Evolutionary conservation across 2,888 invertebrate species (phyloP).

Genomic region (Branchellion lobata): DNA sequence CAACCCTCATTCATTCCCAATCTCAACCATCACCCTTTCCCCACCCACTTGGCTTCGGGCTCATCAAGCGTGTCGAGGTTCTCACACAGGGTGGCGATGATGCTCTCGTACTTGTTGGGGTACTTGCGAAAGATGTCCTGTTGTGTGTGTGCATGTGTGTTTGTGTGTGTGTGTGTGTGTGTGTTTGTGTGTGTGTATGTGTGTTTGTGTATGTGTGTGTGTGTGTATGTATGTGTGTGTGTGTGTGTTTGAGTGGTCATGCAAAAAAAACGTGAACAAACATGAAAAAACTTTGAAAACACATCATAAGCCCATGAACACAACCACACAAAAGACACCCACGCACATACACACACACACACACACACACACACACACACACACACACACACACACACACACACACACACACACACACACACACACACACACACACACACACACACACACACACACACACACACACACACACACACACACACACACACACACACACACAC

Average conservation of each 20-base stretch:
- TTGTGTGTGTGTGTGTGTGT: too few relatives aligned
- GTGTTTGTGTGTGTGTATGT: too few relatives aligned
- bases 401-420: slow-evolving; percentile 96
- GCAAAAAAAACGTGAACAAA: too few relatives aligned
- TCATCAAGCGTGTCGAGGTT: slow-evolving; percentile 97
- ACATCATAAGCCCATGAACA: too few relatives aligned
- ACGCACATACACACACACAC: too few relatives aligned
- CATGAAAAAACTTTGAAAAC: too few relatives aligned
- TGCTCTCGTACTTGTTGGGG: slow-evolving; percentile 99
- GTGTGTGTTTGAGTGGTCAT: too few relatives aligned
- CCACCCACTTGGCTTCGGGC: slow-evolving; percentile 76
- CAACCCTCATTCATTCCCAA: too few relatives aligned
- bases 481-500: slow-evolving; percentile 19
- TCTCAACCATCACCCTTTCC: slow-evolving; percentile 59
- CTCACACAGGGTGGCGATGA: slow-evolving; percentile 96
- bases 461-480: slow-evolving; percentile 19
- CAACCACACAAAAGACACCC: too few relatives aligned
- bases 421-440: slow-evolving; percentile 95
- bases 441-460: slow-evolving; percentile 76
- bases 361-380: too few relatives aligned
- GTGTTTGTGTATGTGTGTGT: too few relatives aligned
- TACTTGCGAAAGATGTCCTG: slow-evolving; percentile 72
- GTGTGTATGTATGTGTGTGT: neutral
- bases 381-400: too few relatives aligned
- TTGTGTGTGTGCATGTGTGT: neutral